Percentiles rank a stretch among this genome's conserved stretches.
Evolutionary conservation across 1,140 invertebrate species (phyloP).

Genomic region (Berghia stephanieae): DNA sequence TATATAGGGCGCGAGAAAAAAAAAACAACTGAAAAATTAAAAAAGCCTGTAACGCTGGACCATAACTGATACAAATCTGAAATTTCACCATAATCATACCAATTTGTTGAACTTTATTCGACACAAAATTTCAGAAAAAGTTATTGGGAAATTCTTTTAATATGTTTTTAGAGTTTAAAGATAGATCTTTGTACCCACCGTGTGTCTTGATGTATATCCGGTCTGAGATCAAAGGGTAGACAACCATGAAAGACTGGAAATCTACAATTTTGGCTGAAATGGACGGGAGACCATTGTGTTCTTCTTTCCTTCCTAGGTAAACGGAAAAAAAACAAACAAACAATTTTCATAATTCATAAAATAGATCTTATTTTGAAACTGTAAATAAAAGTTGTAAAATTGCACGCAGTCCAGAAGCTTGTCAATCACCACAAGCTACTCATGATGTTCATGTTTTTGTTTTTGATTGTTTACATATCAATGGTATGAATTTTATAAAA

Average conservation of each 20-base stretch:
- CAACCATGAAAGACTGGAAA: conserved; percentile 30
- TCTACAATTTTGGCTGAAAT: conserved; percentile 34
- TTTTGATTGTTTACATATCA: too few species aligned
- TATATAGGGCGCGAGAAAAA: not conserved
- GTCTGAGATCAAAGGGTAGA: conserved; percentile 17
- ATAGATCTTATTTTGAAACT: too few species aligned
- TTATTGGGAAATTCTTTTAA: not conserved
- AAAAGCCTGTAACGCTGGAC: too few species aligned
- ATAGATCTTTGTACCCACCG: conserved; percentile 27
- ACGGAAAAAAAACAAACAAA: not conserved
- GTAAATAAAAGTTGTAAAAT: too few species aligned
- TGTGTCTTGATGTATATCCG: conserved; percentile 42
- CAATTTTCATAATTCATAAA: too few species aligned
- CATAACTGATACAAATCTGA: too few species aligned
- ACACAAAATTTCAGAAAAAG: not conserved
- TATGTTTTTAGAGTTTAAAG: not conserved
- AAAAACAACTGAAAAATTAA: not conserved
- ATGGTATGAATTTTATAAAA: too few species aligned
- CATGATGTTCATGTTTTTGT: too few species aligned
- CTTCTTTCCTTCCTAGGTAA: conserved; percentile 34
- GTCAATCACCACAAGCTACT: too few species aligned
- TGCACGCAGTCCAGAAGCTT: too few species aligned
- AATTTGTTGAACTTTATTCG: too few species aligned
- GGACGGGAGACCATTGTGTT: conserved; percentile 36
- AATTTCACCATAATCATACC: too few species aligned